Evolutionary conservation across 1,140 invertebrate species (phyloP), one percentile per base, ranked within the genome.

Genomic region (Drosophila oshimai): DNA sequence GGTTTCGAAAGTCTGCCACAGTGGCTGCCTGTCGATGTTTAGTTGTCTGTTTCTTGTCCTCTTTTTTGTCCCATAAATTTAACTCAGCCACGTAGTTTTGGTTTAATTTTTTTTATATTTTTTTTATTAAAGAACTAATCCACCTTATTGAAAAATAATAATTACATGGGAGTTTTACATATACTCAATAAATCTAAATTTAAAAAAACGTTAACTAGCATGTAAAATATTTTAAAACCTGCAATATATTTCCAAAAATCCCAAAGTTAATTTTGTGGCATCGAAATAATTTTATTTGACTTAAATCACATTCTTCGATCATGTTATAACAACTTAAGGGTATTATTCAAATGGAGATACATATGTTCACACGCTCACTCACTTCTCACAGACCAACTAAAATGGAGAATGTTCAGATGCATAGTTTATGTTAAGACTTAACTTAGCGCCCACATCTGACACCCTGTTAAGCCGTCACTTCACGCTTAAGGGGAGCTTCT

Each of bases 401-500:
- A 13, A 5, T 13, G 5, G 28, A 24, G 20, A 39, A 36, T 51
- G 34, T 31, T 18, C 2, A 44, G n/a, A n/a, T n/a, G 6, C 26
- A 34, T 34, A n/a, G 37, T 24, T 36, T 44, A 36, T 29, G 46
- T 36, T 44, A 36, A 36, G 46, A 36, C 29, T 36, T 44, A 37
- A 67, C 53, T 50, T 51, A 65, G 68, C 69, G 60, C 79, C 79
- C 41, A 84, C 79, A 57, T 33, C 26, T 61, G 75, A 53, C 75
- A 72, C 34, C 55, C 65, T 58, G 74, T 76, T 76, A 83, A 86
- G 67, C 39, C 60, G 29, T 57, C 70, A 86, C 71, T 80, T 80
- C 80, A 84, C 81, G 80, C 80, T 80, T n/a, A n/a, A n/a, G n/a
- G n/a, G n/a, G n/a, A n/a, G n/a, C n/a, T n/a, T n/a, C n/a, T n/a